phyloP scores from a whole-genome alignment of 2,888 invertebrate genomes.

The Drosophila pegasa region DNA sequence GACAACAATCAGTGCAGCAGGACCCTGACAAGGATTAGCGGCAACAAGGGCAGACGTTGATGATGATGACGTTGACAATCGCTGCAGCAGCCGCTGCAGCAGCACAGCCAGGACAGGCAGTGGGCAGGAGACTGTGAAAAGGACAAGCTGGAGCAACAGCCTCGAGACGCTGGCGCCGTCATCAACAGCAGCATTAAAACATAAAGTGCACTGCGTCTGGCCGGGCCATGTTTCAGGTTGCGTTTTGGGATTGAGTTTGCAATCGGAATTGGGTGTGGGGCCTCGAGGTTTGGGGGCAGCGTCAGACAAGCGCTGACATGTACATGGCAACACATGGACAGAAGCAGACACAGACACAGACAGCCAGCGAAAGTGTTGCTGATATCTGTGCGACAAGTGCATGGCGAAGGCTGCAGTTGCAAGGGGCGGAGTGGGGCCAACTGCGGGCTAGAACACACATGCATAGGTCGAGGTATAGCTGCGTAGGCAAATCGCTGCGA shows the following conservation, averaged over 20 bases:
- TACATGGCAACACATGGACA: conserved; percentile 37
- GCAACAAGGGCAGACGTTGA: conserved; percentile 48
- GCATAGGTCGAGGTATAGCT: conserved; percentile 27
- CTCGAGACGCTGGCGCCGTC: conserved; percentile 57
- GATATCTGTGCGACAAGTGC: conserved; percentile 65
- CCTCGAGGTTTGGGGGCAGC: conserved; percentile 13
- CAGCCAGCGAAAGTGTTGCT: conserved; percentile 56
- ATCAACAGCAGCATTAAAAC: conserved; percentile 61
- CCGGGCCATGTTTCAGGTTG: conserved; percentile 52
- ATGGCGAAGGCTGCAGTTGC: conserved; percentile 30
- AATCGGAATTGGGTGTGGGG: conserved; percentile 35
- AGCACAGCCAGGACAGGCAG: conserved; percentile 4
- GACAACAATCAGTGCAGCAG: conserved; percentile 33
- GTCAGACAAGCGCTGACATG: conserved; percentile 58
- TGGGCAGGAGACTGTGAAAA: not conserved
- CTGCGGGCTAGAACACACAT: not conserved
- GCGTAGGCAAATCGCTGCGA: conserved; percentile 48
- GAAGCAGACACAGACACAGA: conserved; percentile 17
- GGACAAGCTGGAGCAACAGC: conserved; percentile 30
- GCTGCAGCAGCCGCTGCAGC: conserved; percentile 45
- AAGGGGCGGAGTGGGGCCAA: not conserved
- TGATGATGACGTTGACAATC: conserved; percentile 65
- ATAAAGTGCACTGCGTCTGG: conserved; percentile 76
- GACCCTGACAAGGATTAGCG: conserved; percentile 65
- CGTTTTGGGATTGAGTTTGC: conserved; percentile 35